These are phyloP conservation scores for Acleris literana DNA, from an alignment of 2,888 invertebrate genomes.

Conservation along the genomic window DNA sequence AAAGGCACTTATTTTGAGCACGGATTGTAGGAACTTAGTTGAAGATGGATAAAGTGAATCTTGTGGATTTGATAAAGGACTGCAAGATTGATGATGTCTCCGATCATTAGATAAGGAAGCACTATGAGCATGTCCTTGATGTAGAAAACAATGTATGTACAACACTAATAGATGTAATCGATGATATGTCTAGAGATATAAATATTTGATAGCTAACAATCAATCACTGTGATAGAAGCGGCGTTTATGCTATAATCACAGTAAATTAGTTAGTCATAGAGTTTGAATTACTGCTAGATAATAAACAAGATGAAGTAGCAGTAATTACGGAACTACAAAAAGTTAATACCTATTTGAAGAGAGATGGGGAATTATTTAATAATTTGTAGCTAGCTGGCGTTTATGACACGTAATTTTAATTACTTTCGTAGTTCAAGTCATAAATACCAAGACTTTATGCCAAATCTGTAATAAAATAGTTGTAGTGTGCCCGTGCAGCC, in stretches of 20 bases:
- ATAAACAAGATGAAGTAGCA: background rate
- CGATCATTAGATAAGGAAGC: constrained; percentile 9
- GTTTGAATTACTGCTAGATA: background rate
- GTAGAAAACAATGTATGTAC: background rate
- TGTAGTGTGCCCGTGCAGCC: too few relatives aligned
- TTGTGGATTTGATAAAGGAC: constrained; percentile 5
- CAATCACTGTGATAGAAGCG: background rate
- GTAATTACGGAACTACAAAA: background rate
- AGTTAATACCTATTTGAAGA: background rate
- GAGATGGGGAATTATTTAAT: background rate
- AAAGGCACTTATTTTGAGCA: constrained; percentile 24
- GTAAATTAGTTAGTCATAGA: background rate
- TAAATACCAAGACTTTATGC: too few relatives aligned
- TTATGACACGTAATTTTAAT: too few relatives aligned
- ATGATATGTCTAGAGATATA: background rate
- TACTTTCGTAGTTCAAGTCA: too few relatives aligned
- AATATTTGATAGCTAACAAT: background rate
- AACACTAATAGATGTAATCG: background rate
- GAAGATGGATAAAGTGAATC: constrained; percentile 28
- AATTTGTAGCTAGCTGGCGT: background rate
- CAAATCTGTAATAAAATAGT: too few relatives aligned
- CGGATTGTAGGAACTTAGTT: constrained; percentile 21
- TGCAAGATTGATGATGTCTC: constrained; percentile 13
- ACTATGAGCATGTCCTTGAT: background rate
- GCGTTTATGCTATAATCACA: background rate